Base-by-base conservation (phyloP, 1,140 invertebrate genomes). In the Bombus vancouverensis region DNA sequence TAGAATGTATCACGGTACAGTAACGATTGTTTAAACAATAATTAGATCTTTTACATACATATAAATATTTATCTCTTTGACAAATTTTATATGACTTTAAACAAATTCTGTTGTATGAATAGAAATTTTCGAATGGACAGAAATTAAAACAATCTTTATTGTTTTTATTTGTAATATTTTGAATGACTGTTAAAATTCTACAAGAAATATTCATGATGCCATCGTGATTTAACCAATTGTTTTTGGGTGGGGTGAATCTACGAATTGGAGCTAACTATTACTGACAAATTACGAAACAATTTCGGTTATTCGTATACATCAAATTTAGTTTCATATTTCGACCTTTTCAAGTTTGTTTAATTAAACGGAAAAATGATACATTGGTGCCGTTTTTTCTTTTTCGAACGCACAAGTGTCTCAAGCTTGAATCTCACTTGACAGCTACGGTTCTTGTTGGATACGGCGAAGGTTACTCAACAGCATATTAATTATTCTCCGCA, bases 401-500 rank as follows among this genome's bases (percentile, higher is more conserved):
- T 66, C 12, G 12, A 77, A 66, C 1, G 47, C 2, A 37, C 28
- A 4, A 74, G 22, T 65, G 42, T 42, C 44, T 75, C 22, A 15
- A 77, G 28, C 22, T 37, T 32, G 28, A 57, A 28, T 5, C 13
- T 75, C 42, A 44, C 18, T 66, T 57, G 65, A 66, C 65, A 78
- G 74, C 18, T 83, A 34, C 28, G 12, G 34, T 68, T 83, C 74
- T 78, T 28, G 25, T 71, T 62, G 34, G 25, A 62, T 53, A 6
- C 42, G 10, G 18, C 22, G 68, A 73, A 80, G 68, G 83, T 79
- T 72, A 73, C 57, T n/a, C 47, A 28, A 39, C 37, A 32, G 42
- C 57, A n/a, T 83, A 83, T 83, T 83, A 83, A 83, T 87, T 77
- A 65, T 72, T 47, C 42, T 72, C 28, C 9, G 9, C 44, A 53